phyloP scores from a whole-genome alignment of 2,797 vertebrate species.

The Eulemur mongoz region DNA sequence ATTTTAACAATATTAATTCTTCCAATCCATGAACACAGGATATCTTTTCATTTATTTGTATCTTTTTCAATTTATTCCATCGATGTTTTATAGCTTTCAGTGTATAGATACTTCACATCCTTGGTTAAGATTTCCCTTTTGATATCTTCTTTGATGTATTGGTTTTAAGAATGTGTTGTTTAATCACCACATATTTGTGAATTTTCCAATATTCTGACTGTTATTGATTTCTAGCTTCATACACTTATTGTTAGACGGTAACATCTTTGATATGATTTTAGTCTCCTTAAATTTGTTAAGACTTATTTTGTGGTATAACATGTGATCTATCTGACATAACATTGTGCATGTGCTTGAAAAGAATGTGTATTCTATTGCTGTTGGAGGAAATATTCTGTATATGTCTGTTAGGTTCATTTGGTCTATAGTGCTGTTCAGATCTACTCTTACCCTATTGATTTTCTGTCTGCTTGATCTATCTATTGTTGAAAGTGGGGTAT shows the following conservation, averaged over 20 bases:
- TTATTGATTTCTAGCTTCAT: not conserved
- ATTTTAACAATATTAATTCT: not conserved
- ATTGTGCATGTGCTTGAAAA: not conserved
- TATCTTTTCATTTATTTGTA: not conserved
- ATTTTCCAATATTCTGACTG: not conserved
- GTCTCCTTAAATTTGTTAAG: not conserved
- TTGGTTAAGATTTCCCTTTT: not conserved
- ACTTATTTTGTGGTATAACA: not conserved
- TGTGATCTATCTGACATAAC: not conserved
- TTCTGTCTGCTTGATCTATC: not conserved
- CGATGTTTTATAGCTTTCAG: not conserved
- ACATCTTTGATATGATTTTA: not conserved
- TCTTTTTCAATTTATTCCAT: not conserved
- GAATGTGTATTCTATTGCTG: not conserved
- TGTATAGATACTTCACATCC: not conserved
- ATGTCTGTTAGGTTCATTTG: not conserved
- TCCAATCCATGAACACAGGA: not conserved
- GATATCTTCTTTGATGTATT: not conserved
- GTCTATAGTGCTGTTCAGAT: not conserved
- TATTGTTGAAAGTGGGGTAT: not conserved
- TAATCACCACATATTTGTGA: not conserved
- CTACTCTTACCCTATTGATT: not conserved
- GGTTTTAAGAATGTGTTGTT: not conserved
- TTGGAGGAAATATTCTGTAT: not conserved
- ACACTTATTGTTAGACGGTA: not conserved